Conservation (phyloP, 1,140 invertebrate genomes). For the Gyrodactylus bullatarudis region DNA sequence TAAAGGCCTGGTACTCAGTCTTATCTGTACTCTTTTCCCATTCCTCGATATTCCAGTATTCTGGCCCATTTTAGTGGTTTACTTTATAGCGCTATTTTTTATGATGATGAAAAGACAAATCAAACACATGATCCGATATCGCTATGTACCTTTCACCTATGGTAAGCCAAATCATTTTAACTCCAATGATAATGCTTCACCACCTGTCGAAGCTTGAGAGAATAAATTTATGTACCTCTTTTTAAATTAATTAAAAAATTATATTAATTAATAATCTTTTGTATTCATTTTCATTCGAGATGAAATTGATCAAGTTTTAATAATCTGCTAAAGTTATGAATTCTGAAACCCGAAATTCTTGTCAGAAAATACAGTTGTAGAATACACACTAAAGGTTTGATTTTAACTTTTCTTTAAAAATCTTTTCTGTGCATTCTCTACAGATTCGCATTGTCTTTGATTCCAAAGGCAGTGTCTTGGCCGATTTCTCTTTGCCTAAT, state of each 20-base stretch:
- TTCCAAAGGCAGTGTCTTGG: background rate
- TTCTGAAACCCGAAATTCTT: too few relatives aligned
- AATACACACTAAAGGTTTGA: too few relatives aligned
- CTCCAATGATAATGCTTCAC: too few relatives aligned
- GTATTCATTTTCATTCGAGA: too few relatives aligned
- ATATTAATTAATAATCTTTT: too few relatives aligned
- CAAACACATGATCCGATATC: slow-evolving; percentile 98
- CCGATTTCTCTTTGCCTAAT: background rate
- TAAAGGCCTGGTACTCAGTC: slow-evolving; percentile 60
- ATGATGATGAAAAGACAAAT: slow-evolving; percentile 99
- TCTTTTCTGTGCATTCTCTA: background rate
- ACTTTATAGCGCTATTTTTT: slow-evolving; percentile 84
- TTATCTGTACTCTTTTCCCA: slow-evolving; percentile 78
- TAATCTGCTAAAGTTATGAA: too few relatives aligned
- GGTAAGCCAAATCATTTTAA: slow-evolving; percentile 49
- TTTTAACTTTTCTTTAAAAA: too few relatives aligned
- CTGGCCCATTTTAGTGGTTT: slow-evolving; percentile 97
- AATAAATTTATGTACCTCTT: too few relatives aligned
- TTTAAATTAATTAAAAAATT: too few relatives aligned
- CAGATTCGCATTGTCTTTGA: background rate
- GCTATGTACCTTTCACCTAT: slow-evolving; percentile 83
- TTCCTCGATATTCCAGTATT: slow-evolving; percentile 95
- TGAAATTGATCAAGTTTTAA: too few relatives aligned
- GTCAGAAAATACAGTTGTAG: too few relatives aligned
- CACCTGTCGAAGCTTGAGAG: too few relatives aligned